Conservation (phyloP, 2,797 vertebrate genomes). For the Rhinichthys osculus region DNA sequence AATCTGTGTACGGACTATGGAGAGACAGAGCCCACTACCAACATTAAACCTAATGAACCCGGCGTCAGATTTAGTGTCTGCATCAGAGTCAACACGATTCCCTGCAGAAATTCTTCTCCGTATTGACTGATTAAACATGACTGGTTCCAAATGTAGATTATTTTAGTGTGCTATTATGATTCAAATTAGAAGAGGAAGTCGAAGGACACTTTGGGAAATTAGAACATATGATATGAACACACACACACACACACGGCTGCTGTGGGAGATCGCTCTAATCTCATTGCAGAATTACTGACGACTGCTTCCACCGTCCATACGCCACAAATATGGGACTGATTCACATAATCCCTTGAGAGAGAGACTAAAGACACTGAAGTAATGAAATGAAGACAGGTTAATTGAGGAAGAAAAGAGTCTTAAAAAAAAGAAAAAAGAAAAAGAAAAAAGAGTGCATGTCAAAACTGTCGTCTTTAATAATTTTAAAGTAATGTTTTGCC, state of each 20-base stretch:
- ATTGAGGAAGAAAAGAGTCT: background rate
- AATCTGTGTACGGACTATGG: constrained; percentile 43
- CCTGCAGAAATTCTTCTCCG: background rate
- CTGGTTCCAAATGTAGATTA: constrained; percentile 9
- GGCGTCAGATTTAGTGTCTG: constrained; percentile 1
- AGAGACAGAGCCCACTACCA: constrained; percentile 21
- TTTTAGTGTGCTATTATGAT: background rate
- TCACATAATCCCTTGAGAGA: constrained; percentile 67
- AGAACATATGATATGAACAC: constrained; percentile 17
- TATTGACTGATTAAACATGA: background rate
- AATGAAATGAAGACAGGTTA: background rate
- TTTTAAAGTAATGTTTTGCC: background rate
- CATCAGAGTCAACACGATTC: constrained; percentile 6
- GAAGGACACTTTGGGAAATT: constrained; percentile 16
- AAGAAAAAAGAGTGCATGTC: background rate
- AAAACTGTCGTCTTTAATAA: background rate
- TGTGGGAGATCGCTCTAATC: constrained; percentile 59
- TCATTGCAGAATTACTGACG: constrained; percentile 61
- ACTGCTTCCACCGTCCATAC: constrained; percentile 45
- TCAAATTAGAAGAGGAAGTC: constrained; percentile 13
- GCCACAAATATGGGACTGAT: constrained; percentile 51
- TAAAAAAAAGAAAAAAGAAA: background rate
- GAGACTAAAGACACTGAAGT: background rate
- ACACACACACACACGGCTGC: constrained; percentile 52
- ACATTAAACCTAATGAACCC: constrained; percentile 29